Percentiles rank a stretch among this genome's conserved stretches.
These are phyloP conservation scores for Notechis scutatus DNA, from an alignment of 2,113 vertebrate genomes.

Conservation along the genomic window DNA sequence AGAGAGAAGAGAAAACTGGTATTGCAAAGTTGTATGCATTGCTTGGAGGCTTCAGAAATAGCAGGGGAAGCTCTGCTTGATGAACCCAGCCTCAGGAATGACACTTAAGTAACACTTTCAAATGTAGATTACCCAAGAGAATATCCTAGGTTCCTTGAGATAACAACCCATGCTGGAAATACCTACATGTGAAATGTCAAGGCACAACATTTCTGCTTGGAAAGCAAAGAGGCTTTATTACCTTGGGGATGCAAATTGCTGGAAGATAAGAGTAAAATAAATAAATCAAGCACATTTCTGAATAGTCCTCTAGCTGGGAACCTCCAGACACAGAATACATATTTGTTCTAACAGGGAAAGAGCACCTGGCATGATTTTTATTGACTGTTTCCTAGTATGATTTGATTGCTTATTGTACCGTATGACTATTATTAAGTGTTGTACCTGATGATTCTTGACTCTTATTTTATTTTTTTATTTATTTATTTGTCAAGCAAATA, in stretches of 20 bases:
- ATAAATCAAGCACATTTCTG: background rate
- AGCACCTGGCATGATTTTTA: background rate
- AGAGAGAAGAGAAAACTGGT: background rate
- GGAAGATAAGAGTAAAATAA: background rate
- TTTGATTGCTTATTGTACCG: too few relatives aligned
- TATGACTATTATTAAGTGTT: too few relatives aligned
- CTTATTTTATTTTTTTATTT: too few relatives aligned
- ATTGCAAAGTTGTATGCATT: background rate
- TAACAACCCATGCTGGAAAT: background rate
- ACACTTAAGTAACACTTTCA: conserved; percentile 11
- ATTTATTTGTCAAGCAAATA: too few relatives aligned
- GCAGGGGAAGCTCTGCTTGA: background rate
- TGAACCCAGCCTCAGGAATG: background rate
- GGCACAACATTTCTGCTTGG: background rate
- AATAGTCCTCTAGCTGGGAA: background rate
- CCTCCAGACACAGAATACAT: background rate
- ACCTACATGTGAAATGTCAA: background rate
- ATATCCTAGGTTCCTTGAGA: background rate
- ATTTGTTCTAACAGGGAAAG: background rate
- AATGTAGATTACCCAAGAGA: background rate
- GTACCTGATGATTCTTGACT: too few relatives aligned
- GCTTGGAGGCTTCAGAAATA: background rate
- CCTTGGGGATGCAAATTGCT: background rate
- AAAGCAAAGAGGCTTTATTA: background rate
- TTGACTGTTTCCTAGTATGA: too few relatives aligned